Percentiles rank a stretch among this genome's conserved stretches.
phyloP scores from a whole-genome alignment of 2,113 vertebrate species.

The Suncus etruscus region DNA sequence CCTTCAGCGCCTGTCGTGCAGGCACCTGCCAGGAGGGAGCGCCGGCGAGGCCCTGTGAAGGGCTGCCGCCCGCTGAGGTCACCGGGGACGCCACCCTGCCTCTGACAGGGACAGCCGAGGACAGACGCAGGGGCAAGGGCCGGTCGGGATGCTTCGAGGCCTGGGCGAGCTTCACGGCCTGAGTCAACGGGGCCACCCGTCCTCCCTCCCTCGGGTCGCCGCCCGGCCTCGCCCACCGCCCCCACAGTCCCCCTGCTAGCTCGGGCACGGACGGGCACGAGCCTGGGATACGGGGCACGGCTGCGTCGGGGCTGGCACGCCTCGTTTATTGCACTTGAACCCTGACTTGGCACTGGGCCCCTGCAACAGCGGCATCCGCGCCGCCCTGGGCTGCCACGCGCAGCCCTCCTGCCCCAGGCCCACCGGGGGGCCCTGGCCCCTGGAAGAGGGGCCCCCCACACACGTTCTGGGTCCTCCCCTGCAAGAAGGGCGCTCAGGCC shows the following conservation, averaged over 20 bases:
- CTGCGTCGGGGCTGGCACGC: neutral
- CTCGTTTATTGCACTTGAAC: constrained; percentile 73
- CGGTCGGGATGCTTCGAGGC: constrained; percentile 58
- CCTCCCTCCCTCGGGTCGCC: neutral
- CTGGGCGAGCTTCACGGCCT: constrained; percentile 4
- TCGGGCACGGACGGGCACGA: neutral
- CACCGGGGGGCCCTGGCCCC: no score
- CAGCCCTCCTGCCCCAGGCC: neutral
- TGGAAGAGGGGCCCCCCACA: no score
- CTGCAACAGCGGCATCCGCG: neutral
- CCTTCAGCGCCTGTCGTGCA: neutral
- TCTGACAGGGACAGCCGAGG: constrained; percentile 33
- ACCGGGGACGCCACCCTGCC: constrained; percentile 21
- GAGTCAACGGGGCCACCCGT: constrained; percentile 4
- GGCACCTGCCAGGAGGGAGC: neutral
- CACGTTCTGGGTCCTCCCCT: no score
- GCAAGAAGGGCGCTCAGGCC: neutral
- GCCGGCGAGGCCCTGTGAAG: neutral
- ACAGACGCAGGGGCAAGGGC: neutral
- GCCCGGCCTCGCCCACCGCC: neutral
- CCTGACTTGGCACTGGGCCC: neutral
- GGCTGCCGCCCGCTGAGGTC: constrained; percentile 23
- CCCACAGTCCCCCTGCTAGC: neutral
- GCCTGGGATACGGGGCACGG: neutral
- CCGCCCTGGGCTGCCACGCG: neutral